Percentiles rank a stretch among this genome's conserved stretches.
These are phyloP conservation scores for Tortricodes alternella DNA, from an alignment of 2,888 invertebrate species.

Conservation along the genomic window DNA sequence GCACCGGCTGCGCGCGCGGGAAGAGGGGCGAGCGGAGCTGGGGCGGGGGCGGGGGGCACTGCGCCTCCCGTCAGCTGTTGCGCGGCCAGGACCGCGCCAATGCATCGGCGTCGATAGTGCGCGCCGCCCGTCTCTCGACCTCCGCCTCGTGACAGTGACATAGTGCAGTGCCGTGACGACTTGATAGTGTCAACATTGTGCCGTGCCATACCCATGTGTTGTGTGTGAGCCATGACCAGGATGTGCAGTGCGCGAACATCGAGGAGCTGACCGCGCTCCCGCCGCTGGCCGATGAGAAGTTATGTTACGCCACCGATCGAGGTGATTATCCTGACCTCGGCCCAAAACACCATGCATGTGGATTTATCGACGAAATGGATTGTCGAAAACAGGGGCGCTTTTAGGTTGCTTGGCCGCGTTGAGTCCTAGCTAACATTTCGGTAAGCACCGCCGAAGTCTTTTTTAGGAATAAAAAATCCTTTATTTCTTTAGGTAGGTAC, in stretches of 20 bases:
- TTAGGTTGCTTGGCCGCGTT: conserved; percentile 48
- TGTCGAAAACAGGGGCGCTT: conserved; percentile 42
- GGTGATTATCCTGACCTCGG: conserved; percentile 79
- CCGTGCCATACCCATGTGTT: conserved; percentile 50
- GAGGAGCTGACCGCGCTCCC: conserved; percentile 71
- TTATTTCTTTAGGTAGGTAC: conserved; percentile 1
- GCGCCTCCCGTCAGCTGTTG: conserved; percentile 83
- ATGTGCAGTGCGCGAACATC: conserved; percentile 62
- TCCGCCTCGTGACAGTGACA: conserved; percentile 51
- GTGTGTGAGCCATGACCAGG: conserved; percentile 65
- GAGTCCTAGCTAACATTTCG: conserved; percentile 49
- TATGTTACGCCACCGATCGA: conserved; percentile 80
- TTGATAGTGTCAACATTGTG: conserved; percentile 43
- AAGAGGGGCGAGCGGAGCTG: conserved; percentile 44
- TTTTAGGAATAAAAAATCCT: conserved; percentile 53
- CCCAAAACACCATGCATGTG: conserved; percentile 69
- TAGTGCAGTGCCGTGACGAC: conserved; percentile 57
- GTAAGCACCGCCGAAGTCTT: conserved; percentile 62
- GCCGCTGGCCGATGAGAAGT: conserved; percentile 73
- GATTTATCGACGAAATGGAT: conserved; percentile 49
- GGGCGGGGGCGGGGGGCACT: conserved; percentile 54
- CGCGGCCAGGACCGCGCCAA: conserved; percentile 78
- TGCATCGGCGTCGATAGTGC: conserved; percentile 77
- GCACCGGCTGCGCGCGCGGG: conserved; percentile 73
- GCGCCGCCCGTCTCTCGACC: conserved; percentile 59